A percentile compares a stretch with the other conserved stretches of the same genome.
These are phyloP conservation scores for Himantopus leucocephalus DNA, from an alignment of 2,113 vertebrate genomes.

Conservation along the genomic window DNA sequence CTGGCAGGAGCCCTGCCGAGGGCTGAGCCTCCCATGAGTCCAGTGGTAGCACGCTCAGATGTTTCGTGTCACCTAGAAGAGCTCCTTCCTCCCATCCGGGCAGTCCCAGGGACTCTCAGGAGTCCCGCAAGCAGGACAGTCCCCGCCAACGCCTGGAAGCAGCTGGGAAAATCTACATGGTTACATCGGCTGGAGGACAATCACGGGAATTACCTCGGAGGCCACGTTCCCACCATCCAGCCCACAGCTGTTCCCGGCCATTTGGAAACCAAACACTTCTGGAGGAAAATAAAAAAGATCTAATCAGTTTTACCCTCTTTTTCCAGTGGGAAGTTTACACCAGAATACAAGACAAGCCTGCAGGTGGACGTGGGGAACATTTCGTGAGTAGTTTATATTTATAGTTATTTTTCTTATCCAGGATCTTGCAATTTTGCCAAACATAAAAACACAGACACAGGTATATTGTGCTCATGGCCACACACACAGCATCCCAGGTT, in stretches of 20 bases:
- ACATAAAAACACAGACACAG: not conserved
- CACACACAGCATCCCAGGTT: not conserved
- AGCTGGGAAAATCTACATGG: not conserved
- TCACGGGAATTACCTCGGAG: conserved; percentile 12
- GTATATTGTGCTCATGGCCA: not conserved
- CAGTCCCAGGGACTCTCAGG: not conserved
- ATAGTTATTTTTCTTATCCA: not conserved
- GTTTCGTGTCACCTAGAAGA: not conserved
- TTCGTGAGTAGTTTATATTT: not conserved
- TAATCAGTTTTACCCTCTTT: conserved; percentile 30
- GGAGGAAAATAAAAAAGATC: conserved; percentile 20
- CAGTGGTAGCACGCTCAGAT: not conserved
- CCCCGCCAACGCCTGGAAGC: not conserved
- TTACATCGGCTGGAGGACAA: not conserved
- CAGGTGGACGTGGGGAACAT: not conserved
- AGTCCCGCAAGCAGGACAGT: not conserved
- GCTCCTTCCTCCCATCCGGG: not conserved
- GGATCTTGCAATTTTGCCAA: conserved; percentile 3
- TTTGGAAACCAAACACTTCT: conserved; percentile 31
- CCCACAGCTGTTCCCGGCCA: conserved; percentile 55
- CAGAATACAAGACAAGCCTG: not conserved
- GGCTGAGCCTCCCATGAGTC: not conserved
- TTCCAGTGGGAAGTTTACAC: conserved; percentile 17
- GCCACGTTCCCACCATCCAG: conserved; percentile 25
- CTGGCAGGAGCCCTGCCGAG: accelerated